Base-by-base conservation (phyloP, 2,888 invertebrate species). In the Philhelius pedissequus region DNA sequence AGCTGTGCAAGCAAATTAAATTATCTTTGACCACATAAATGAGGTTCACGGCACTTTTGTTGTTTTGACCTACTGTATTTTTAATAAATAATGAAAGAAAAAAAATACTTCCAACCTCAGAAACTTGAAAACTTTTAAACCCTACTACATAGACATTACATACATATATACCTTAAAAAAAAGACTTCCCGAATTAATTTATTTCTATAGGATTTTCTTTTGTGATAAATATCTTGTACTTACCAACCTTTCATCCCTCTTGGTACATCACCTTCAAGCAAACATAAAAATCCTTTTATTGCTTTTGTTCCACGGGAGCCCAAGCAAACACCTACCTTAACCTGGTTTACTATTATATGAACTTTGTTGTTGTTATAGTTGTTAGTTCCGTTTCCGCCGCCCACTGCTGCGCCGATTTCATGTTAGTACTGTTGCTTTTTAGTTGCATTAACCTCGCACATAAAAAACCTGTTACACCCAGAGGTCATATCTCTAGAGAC, bases 271-370 rank as follows among this genome's bases (percentile, higher is more conserved):
- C 70, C 83, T 75, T 79, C 38, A 40, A 83, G 74, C 43, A 50
- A 70, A 83, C 73, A 83, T 74, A 83, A 79, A 74, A 83, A 75
- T 52, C 64, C 74, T 83, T 83, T 83, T 79, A 83, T 70, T 74
- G 74, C 38, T 45, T 79, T 70, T 74, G 74, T 30, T 45, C 64
- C 56, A 64, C 80, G 48, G 64, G 45, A 64, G 30, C 25, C 3
- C 50, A 50, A 43, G 43, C 18, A 73, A 56, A 48, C 54, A 74
- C 27, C 35, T 71, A 74, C 27, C 35, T 71, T 66, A 56, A 71
- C 52, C 64, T 68, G 48, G 48, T 48, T 48, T n/a, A 25, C 25
- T 60, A 32, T n/a, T n/a, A n/a, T n/a, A n/a, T 9, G 35, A 40
- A 38, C 64, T 58, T 30, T 18, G 69, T 56, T 73, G 15, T 71